Evolutionary conservation across 2,888 invertebrate genomes (phyloP), one percentile per base, ranked within the genome.

Genomic region (Leucoma salicis): DNA sequence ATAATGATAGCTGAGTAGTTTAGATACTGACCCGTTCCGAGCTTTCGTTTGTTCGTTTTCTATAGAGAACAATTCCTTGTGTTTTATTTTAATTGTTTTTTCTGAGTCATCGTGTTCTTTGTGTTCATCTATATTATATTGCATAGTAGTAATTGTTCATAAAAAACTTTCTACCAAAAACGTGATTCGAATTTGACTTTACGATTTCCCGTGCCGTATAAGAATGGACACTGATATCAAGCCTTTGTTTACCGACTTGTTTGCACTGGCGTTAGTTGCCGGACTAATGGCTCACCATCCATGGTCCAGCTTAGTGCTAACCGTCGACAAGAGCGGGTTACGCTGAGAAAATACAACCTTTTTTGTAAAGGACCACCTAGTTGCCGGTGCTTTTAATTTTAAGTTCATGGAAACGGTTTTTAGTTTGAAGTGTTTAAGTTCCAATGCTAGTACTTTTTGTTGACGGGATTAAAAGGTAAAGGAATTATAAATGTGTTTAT

Each of bases 221-320:
- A 0, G 41, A 54, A 31, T 32, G 59, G 37, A 36, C 31, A 54
- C 54, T 5, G 14, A 2, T 35, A 6, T 27, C 18, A 33, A 41
- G 46, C 53, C 59, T 62, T 51, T 83, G 76, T 78, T 75, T 75
- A 57, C 62, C 24, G 42, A 75, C 78, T 71, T 80, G 76, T 81
- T 82, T 82, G 75, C 66, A 61, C 52, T 70, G 62, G 67, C 76
- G 75, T 75, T 78, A 74, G 63, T 50, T 56, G 63, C 46, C 60
- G 57, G 61, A 61, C 76, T 83, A 82, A 81, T 82, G 80, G 80
- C 65, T 53, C 46, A 49, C 42, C 54, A 45, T 42, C 45, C 35
- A 36, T 44, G 46, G 48, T 46, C 38, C 42, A 34, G 50, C 53
- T 58, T 58, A 44, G 58, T 57, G 61, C 60, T 60, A 57, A 60